These are phyloP conservation scores for Cryptops parisi DNA, from an alignment of 2,888 invertebrate genomes.

Conservation along the genomic window DNA sequence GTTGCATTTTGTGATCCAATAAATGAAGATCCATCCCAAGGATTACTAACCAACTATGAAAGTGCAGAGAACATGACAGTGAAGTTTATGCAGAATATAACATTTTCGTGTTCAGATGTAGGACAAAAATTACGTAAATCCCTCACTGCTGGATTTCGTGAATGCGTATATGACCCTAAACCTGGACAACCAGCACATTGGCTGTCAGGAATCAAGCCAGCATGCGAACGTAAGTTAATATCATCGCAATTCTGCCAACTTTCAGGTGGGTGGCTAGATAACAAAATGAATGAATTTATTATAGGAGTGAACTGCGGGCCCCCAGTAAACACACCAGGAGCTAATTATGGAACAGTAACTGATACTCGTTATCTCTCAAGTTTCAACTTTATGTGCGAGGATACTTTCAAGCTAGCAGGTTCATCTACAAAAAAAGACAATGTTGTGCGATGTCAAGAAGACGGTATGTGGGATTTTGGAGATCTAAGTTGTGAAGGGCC, in stretches of 20 bases:
- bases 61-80: conserved; percentile 71
- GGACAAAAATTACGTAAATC: conserved; percentile 67
- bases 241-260: too few species aligned
- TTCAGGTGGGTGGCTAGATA: not conserved
- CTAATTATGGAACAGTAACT: conserved; percentile 73
- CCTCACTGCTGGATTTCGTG: conserved; percentile 68
- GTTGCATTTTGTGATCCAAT: conserved; percentile 81
- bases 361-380: conserved; percentile 85
- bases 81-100: conserved; percentile 80
- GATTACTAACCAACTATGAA: conserved; percentile 57
- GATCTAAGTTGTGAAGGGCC: conserved; percentile 91
- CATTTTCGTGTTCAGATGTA: conserved; percentile 59
- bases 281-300: conserved; percentile 6
- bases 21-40: conserved; percentile 77
- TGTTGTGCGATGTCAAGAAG: conserved; percentile 77
- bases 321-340: conserved; percentile 81
- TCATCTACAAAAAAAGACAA: conserved; percentile 84
- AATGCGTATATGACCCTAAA: conserved; percentile 91
- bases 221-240: conserved; percentile 52
- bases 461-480: conserved; percentile 95
- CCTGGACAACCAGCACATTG: conserved; percentile 41
- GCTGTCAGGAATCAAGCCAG: conserved; percentile 58
- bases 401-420: conserved; percentile 84
- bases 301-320: conserved; percentile 69
- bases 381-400: conserved; percentile 82